Conservation (phyloP, 2,797 vertebrate genomes). For the Pogoniulus pusillus region DNA sequence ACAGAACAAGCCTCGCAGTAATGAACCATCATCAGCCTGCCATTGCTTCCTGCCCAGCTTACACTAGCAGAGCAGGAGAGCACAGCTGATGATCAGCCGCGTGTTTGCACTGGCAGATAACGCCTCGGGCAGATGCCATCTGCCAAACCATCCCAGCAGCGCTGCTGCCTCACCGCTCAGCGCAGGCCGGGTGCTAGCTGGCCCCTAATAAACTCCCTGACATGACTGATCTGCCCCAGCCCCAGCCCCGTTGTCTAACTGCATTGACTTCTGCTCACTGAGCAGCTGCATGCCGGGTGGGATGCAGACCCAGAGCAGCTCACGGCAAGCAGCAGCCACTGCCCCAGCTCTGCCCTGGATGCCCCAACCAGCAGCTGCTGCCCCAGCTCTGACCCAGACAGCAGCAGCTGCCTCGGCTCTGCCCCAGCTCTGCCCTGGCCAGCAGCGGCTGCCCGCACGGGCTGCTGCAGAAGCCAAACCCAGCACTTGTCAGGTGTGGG, state of each 20-base stretch:
- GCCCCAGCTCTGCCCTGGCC: no score
- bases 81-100: constrained; percentile 61
- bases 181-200: constrained; percentile 46
- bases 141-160: constrained; percentile 72
- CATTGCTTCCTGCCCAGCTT: constrained; percentile 58
- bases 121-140: constrained; percentile 69
- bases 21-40: constrained; percentile 36
- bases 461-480: background rate
- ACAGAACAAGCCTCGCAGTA: constrained; percentile 19
- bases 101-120: constrained; percentile 68
- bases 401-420: no score
- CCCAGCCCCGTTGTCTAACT: constrained; percentile 13
- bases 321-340: fast-evolving
- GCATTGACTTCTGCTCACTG: constrained; percentile 26
- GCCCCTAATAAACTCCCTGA: constrained; percentile 46
- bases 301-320: background rate
- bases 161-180: no score
- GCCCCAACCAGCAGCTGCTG: background rate
- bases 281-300: constrained; percentile 13
- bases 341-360: no score
- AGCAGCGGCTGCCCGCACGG: background rate
- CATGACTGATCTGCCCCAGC: constrained; percentile 51
- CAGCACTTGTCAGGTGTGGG: background rate
- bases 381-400: background rate
- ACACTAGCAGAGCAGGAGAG: constrained; percentile 46